Evolutionary conservation across 2,797 vertebrate genomes (phyloP), one percentile per base, ranked within the genome.

Genomic region (Etheostoma nigrum): DNA sequence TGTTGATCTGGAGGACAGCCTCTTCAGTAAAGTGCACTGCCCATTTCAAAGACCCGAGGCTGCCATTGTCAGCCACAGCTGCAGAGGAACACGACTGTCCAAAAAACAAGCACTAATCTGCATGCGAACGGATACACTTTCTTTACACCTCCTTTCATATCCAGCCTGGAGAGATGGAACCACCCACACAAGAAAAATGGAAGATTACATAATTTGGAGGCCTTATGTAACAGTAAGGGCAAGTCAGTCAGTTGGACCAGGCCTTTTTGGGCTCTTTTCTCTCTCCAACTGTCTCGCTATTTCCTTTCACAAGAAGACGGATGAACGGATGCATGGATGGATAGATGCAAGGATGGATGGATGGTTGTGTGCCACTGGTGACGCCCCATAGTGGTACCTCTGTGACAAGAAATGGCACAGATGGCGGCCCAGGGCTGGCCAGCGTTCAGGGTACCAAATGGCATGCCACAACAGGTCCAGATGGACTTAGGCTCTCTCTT

Each of bases 381-480:
- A 52, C 66, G 82, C 67, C 84, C 75, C 68, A 67, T n/a, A 71
- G 82, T 55, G 3, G 58, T 77, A 83, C 81, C 88, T 88, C 79
- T 76, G 80, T 48, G 64, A 85, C 78, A 82, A 77, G 90, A 74
- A 81, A 16, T 19, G 49, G 77, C 79, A 72, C 87, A 89, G 85
- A 90, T 92, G 89, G 90, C 68, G 1, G 81, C 81, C 66, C 81
- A 62, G 74, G 71, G 58, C 85, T 84, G 85, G 76, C 84, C 23
- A 19, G 57, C 14, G 27, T 76, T 83, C 66, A 68, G 77, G 70
- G 77, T 19, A 81, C 88, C 91, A 87, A 93, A 91, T 89, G 86
- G 86, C 87, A 86, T 79, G 84, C 79, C 86, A 89, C 89, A 84
- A 86, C 89, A 85, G 78, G 85, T 80, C 91, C 91, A 94, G 89